These are phyloP conservation scores for Tetrao urogallus DNA, from an alignment of 2,113 vertebrate genomes.

Conservation along the genomic window DNA sequence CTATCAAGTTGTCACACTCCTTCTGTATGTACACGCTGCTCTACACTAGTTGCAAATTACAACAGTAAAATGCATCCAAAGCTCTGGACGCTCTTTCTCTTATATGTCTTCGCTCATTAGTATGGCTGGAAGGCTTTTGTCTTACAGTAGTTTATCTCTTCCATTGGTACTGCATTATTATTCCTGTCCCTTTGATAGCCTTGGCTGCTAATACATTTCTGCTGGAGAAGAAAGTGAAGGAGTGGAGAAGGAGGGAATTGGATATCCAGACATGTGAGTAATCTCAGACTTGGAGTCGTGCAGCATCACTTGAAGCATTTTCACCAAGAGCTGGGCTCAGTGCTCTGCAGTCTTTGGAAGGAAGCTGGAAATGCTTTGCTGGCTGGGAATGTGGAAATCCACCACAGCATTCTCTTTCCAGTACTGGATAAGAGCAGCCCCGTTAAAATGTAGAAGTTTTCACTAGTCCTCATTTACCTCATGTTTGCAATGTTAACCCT, in stretches of 20 bases:
- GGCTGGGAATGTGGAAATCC: not conserved
- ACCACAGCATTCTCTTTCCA: not conserved
- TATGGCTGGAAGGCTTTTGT: not conserved
- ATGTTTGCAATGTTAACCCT: not conserved
- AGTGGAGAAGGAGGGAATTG: not conserved
- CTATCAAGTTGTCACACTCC: constrained; percentile 25
- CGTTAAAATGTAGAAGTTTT: not conserved
- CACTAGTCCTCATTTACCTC: not conserved
- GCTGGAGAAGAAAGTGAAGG: not conserved
- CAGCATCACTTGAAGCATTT: not conserved
- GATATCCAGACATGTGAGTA: not conserved
- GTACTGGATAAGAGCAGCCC: not conserved
- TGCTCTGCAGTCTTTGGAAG: not conserved
- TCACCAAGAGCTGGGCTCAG: not conserved
- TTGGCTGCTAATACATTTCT: not conserved
- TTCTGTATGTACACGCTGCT: constrained; percentile 29
- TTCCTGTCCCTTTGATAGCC: not conserved
- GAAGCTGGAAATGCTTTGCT: not conserved
- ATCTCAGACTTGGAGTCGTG: not conserved
- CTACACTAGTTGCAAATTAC: constrained; percentile 41
- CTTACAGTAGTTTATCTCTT: not conserved
- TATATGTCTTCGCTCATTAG: not conserved
- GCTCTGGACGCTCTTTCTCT: not conserved
- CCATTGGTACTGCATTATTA: not conserved
- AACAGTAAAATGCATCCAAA: constrained; percentile 15